Evolutionary conservation across 2,113 vertebrate genomes (phyloP).

Genomic region (Damaliscus lunatus): DNA sequence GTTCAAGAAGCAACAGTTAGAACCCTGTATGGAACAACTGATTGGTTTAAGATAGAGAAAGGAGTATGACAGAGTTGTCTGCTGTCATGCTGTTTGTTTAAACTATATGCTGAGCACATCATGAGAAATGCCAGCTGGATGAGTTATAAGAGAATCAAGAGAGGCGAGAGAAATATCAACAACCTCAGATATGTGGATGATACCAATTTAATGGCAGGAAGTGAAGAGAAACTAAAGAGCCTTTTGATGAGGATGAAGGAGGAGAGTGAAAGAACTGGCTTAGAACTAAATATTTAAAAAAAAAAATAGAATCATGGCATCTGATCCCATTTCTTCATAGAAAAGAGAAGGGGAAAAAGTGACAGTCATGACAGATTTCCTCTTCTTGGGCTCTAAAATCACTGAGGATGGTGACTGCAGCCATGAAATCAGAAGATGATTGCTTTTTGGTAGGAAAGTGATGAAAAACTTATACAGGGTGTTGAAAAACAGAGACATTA

Average conservation of each 20-base stretch:
- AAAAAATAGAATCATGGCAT: too few species aligned
- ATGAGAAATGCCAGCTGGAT: neutral
- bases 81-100: neutral
- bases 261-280: neutral
- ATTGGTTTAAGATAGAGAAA: neutral
- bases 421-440: neutral
- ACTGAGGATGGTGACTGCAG: neutral
- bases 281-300: too few species aligned
- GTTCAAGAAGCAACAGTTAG: neutral
- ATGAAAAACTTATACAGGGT: neutral
- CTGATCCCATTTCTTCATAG: too few species aligned
- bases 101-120: neutral
- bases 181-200: neutral
- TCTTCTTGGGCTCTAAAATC: neutral
- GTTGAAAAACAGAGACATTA: neutral
- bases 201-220: neutral
- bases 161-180: neutral
- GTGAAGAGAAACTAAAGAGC: neutral
- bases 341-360: too few species aligned
- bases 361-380: neutral
- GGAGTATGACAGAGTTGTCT: neutral
- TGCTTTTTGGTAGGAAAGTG: neutral
- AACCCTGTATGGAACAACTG: neutral
- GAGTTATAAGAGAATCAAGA: neutral
- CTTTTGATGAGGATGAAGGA: neutral